Evolutionary conservation across 2,888 invertebrate species (phyloP), one percentile per base, ranked within the genome.

Genomic region (Sussaba pulchella): DNA sequence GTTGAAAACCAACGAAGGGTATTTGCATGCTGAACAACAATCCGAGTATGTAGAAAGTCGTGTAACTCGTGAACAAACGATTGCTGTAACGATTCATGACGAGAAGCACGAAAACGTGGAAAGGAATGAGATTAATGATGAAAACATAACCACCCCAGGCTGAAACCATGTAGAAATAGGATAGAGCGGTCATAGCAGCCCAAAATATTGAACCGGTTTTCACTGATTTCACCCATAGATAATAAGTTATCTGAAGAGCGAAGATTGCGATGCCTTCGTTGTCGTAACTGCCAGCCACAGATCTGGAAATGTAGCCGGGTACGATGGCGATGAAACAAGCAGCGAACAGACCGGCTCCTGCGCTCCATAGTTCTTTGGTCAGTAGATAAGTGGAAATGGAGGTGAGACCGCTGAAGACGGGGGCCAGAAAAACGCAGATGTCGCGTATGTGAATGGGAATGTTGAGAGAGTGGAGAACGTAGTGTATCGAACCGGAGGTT

Each of bases 101-200:
- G 54, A 99, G 93, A 47, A 99, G 93, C 1, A 96, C 96, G 93
- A 99, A 99, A 3, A 99, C 99, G 91, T 99, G 99, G 10, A 99
- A 94, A 0, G 99, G 99, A 85, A 99, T 99, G 90, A 99, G 93
- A 93, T 99, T 99, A 91, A 99, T 99, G 88, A 99, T 99, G 92
- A 99, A 99, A 47, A 99, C 99, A 91, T 99, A 99, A 83, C 99
- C 99, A 86, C 99, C 99, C 99, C 99, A 99, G 85, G 99, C 99
- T 82, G 99, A 99, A 1, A 99, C 99, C 99, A 99, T 99, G 93
- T 99, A 99, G 93, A 99, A 99, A 93, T 99, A 99, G 0, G 99
- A 98, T 3, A 99, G 91, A 6, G 99, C 97, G 72, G 99, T 96
- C 90, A 98, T 95, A 41, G 97, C 95, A 3, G 99, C 96, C 99